Conservation (phyloP, 2,113 vertebrate genomes). For the Centrocercus urophasianus region DNA sequence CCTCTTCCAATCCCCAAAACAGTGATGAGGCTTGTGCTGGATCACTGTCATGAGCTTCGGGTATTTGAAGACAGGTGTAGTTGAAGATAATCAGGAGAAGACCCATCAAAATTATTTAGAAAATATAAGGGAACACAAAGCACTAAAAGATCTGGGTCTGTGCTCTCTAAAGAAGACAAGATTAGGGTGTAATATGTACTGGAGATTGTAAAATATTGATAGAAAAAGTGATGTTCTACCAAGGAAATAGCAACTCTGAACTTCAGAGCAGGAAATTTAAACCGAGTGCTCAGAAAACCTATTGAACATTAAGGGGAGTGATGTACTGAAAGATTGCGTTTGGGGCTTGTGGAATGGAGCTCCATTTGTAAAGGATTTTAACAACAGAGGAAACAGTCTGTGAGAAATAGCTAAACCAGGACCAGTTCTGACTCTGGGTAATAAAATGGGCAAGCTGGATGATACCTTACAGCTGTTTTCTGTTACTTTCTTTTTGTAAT, state of each 20-base stretch:
- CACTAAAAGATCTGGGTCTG: not conserved
- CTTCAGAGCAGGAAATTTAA: not conserved
- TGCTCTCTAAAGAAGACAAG: not conserved
- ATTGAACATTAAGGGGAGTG: not conserved
- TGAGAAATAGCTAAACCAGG: constrained; percentile 8
- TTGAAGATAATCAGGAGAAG: not conserved
- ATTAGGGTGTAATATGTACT: not conserved
- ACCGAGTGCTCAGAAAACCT: not conserved
- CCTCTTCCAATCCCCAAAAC: not conserved
- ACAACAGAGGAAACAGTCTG: not conserved
- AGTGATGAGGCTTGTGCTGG: not conserved
- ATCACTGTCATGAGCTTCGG: not conserved
- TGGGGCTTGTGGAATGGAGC: not conserved
- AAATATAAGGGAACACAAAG: not conserved
- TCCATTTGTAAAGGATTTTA: constrained; percentile 22
- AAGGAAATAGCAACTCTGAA: not conserved
- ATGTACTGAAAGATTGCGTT: not conserved
- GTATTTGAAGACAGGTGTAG: not conserved
- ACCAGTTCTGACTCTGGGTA: not conserved
- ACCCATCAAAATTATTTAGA: not conserved
- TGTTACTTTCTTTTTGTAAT: not conserved
- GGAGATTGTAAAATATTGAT: not conserved
- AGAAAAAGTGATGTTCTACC: not conserved
- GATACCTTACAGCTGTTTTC: not conserved
- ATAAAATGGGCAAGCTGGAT: not conserved